Conservation (phyloP, 2,113 vertebrate species). For the Pan paniscus region DNA sequence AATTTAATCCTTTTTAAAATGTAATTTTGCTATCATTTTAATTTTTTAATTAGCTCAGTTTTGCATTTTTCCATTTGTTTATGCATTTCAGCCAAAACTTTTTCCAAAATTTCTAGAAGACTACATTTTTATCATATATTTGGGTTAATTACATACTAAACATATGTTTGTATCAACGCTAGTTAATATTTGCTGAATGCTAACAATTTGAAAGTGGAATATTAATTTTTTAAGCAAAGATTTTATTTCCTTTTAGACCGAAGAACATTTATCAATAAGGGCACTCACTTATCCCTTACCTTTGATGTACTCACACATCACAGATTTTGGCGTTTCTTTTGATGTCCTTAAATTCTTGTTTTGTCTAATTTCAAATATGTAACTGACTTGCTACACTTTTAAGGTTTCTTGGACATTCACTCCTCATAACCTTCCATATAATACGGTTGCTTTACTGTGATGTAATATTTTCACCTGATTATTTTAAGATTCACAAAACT, state of each 20-base stretch:
- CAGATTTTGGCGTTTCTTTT: background rate
- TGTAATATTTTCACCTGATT: slow-evolving; percentile 49
- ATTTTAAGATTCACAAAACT: slow-evolving; percentile 61
- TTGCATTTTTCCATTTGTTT: background rate
- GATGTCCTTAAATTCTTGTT: slow-evolving; percentile 9
- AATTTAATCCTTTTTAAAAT: background rate
- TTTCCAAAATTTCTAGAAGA: background rate
- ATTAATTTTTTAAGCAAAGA: background rate
- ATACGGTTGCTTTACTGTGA: slow-evolving; percentile 57
- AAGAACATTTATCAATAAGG: background rate
- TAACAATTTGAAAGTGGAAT: background rate
- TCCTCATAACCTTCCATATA: background rate
- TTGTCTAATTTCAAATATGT: slow-evolving; percentile 27
- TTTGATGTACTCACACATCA: background rate
- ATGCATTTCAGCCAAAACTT: background rate
- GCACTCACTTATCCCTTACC: background rate
- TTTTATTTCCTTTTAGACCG: background rate
- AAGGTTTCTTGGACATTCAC: background rate
- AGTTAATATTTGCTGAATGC: background rate
- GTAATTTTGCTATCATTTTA: background rate
- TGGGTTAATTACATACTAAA: background rate
- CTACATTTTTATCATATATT: background rate
- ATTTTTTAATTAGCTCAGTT: background rate
- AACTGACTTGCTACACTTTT: background rate
- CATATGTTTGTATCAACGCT: background rate